Base-by-base conservation (phyloP, 2,888 invertebrate genomes). In the Terebella lapidaria region DNA sequence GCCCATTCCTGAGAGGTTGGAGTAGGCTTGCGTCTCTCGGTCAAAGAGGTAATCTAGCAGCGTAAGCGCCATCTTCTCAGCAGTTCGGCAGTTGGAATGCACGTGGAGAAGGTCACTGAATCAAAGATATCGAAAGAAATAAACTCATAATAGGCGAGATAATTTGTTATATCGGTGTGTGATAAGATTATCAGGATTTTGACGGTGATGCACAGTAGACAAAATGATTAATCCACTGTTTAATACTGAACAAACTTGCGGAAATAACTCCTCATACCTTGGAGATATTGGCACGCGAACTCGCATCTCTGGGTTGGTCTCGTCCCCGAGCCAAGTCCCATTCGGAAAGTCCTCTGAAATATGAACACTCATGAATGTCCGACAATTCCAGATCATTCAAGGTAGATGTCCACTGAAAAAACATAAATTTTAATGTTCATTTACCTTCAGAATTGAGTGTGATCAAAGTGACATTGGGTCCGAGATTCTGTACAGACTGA, bases 41-140 rank as follows among this genome's bases (percentile, higher is more conserved):
- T 83, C 81, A 75, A 84, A 84, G 60, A 84, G 69, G 67, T 82
- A 82, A 69, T 84, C 84, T 29, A 84, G 71, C 45, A 84, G 71
- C 1, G 83, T 83, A 3, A 84, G 72, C 1, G 84, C 84, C 84
- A 84, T 83, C 72, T 84, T 84, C 67, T 83, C 83, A 26, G 83
- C 78, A n/a, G 83, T 83, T 18, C 80, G 77, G 70, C 83, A 84
- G 60, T 81, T 81, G 15, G 81, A 81, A 67, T 84, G 83, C 55
- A 84, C 81, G 63, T 83, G 82, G n/a, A 83, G 71, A n/a, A 84
- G 71, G 63, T 79, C 78, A 71, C 78, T 78, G 69, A n/a, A n/a
- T n/a, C n/a, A n/a, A n/a, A n/a, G n/a, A n/a, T n/a, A n/a, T n/a
- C n/a, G n/a, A 5, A 26, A n/a, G 29, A 54, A 4, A 35, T 24